Conservation (phyloP, 2,888 invertebrate genomes). For the Drosophila helvetica region DNA sequence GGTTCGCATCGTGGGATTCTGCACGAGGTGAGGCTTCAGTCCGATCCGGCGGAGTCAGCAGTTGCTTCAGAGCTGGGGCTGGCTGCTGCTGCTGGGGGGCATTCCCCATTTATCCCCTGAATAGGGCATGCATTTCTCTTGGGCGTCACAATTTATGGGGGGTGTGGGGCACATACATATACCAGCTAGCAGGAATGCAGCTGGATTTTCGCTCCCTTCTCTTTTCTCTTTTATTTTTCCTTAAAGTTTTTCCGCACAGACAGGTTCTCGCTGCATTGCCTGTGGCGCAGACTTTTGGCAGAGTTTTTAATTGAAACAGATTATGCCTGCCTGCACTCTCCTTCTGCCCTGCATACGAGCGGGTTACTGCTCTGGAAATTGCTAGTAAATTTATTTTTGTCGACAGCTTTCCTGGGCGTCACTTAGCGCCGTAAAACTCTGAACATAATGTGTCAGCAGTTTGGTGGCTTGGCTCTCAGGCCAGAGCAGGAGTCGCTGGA, state of each 20-base stretch:
- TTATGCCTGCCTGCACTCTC: conserved; percentile 34
- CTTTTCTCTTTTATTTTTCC: conserved; percentile 4
- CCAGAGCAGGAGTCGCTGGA: conserved; percentile 3
- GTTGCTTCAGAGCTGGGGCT: conserved; percentile 5
- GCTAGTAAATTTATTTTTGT: conserved; percentile 48
- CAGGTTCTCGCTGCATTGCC: conserved; percentile 28
- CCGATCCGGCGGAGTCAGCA: conserved; percentile 19
- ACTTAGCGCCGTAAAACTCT: conserved; percentile 51
- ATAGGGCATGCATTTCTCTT: conserved; percentile 21
- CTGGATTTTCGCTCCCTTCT: not conserved
- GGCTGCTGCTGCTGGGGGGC: conserved; percentile 5
- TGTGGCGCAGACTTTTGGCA: conserved; percentile 12
- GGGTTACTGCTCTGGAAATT: not conserved
- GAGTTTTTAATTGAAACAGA: conserved; percentile 66
- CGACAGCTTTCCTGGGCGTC: conserved; percentile 47
- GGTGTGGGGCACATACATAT: not conserved
- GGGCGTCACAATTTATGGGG: conserved; percentile 30
- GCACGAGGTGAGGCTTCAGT: conserved; percentile 86
- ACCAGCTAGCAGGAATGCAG: conserved; percentile 8
- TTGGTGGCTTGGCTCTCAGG: too few relatives aligned
- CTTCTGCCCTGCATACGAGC: too few relatives aligned
- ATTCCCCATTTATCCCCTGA: conserved; percentile 18
- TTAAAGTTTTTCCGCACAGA: conserved; percentile 21
- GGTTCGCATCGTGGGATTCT: conserved; percentile 93
- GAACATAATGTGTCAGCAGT: conserved; percentile 63